phyloP scores from a whole-genome alignment of 1,140 invertebrate genomes.

The Sesamia nonagrioides region DNA sequence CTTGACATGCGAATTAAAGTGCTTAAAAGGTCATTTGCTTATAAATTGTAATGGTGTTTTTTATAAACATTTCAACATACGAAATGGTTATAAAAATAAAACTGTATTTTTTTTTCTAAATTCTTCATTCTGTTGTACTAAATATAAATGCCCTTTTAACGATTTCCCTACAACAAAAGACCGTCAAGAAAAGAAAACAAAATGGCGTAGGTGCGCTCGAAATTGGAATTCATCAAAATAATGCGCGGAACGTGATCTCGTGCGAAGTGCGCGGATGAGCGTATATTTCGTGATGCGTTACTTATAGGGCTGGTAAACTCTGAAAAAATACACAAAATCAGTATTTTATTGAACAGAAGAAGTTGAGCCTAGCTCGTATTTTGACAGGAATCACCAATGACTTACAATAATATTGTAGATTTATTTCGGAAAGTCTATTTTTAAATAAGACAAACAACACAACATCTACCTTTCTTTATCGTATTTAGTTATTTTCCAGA shows the following conservation, averaged over 20 bases:
- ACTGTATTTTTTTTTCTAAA: background rate
- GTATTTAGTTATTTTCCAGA: background rate
- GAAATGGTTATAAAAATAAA: background rate
- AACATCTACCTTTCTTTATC: too few species aligned
- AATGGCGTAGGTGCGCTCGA: slow-evolving; percentile 59
- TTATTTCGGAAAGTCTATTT: too few species aligned
- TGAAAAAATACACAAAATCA: background rate
- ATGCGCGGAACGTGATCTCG: slow-evolving; percentile 79
- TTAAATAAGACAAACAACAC: too few species aligned
- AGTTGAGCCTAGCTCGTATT: background rate
- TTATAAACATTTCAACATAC: background rate
- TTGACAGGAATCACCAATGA: background rate
- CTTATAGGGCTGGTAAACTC: slow-evolving; percentile 27
- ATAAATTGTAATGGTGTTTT: background rate
- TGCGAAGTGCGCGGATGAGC: slow-evolving; percentile 70
- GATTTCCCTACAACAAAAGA: slow-evolving; percentile 50
- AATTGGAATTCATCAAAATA: slow-evolving; percentile 80
- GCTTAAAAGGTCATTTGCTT: background rate
- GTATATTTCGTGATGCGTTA: slow-evolving; percentile 70
- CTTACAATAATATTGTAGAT: background rate
- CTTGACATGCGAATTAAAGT: background rate
- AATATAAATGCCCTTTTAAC: slow-evolving; percentile 44
- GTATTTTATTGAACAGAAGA: background rate
- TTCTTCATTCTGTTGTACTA: background rate
- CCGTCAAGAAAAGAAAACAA: slow-evolving; percentile 51